Conservation (phyloP, 2,113 vertebrate species). For the Plecotus auritus region DNA sequence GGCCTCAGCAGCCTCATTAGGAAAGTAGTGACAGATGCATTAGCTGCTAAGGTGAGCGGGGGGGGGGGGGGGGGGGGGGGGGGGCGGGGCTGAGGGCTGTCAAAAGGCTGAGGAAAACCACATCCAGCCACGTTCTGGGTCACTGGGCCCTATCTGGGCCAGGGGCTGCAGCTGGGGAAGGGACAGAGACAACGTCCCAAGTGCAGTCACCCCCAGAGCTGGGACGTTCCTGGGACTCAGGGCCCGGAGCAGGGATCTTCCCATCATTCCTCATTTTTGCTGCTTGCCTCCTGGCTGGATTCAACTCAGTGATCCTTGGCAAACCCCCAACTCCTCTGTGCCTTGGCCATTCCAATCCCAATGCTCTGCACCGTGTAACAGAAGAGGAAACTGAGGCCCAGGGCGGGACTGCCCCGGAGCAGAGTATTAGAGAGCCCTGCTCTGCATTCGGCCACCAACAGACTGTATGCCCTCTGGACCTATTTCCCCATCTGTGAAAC, state of each 20-base stretch:
- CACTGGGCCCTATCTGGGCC: background rate
- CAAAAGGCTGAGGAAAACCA: constrained; percentile 26
- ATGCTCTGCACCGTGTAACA: background rate
- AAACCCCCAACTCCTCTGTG: background rate
- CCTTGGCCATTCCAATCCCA: background rate
- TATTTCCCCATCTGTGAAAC: background rate
- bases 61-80: too few species aligned
- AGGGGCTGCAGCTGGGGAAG: background rate
- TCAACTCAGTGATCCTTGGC: background rate
- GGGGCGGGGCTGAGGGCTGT: constrained; percentile 3
- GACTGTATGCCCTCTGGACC: background rate
- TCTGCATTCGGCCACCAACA: background rate
- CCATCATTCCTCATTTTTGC: background rate
- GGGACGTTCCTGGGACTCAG: background rate
- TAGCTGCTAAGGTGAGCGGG: constrained; percentile 57
- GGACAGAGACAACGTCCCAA: background rate
- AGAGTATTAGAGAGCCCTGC: rapidly evolving
- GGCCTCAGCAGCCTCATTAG: constrained; percentile 73
- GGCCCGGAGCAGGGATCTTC: background rate
- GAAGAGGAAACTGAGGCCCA: background rate
- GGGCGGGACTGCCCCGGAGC: background rate
- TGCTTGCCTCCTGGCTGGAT: background rate
- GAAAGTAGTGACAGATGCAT: constrained; percentile 75
- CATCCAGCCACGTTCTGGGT: background rate
- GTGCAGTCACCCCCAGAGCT: background rate